Percentiles rank a stretch among this genome's conserved stretches.
phyloP scores from a whole-genome alignment of 53 echinoderm and acorn worm species.

The Hippasteria phrygiana region DNA sequence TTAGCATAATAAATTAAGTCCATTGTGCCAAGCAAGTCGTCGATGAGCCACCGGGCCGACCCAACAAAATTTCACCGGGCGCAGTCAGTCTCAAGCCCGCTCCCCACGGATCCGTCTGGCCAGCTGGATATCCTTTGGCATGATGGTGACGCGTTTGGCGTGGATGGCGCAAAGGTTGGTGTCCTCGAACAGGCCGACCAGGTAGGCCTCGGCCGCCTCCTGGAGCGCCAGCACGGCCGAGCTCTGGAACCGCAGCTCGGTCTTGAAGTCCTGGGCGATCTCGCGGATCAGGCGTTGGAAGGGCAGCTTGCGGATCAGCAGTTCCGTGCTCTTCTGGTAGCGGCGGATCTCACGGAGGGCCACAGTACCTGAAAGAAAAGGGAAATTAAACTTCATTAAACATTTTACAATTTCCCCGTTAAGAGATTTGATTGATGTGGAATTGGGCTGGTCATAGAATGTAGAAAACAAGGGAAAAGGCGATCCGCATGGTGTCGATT shows the following conservation, averaged over 20 bases:
- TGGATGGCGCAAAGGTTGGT: conserved; percentile 83
- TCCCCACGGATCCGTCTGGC: conserved; percentile 78
- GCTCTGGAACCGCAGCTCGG: conserved; percentile 81
- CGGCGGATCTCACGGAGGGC: conserved; percentile 71
- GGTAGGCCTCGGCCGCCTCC: conserved; percentile 78
- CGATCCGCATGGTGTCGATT: too few species aligned
- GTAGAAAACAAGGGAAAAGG: too few species aligned
- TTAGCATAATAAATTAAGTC: too few species aligned
- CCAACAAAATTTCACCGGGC: neutral
- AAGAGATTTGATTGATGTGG: too few species aligned
- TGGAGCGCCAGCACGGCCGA: conserved; percentile 78
- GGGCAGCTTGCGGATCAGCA: conserved; percentile 79
- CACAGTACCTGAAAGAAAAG: conserved; percentile 40
- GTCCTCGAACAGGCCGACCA: conserved; percentile 78
- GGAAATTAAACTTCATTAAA: neutral
- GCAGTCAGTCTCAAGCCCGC: conserved; percentile 46
- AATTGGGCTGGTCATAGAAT: too few species aligned
- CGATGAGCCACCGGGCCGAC: neutral
- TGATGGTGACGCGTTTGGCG: conserved; percentile 79
- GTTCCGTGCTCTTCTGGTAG: conserved; percentile 80
- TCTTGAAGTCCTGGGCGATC: conserved; percentile 83
- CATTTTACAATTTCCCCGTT: too few species aligned
- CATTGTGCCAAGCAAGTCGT: neutral
- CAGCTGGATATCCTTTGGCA: conserved; percentile 82
- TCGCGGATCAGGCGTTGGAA: conserved; percentile 80